Percentiles rank a stretch among this genome's conserved stretches.
Conservation (phyloP, 92 coral and sea anemone species). For the Desmophyllum pertusum region DNA sequence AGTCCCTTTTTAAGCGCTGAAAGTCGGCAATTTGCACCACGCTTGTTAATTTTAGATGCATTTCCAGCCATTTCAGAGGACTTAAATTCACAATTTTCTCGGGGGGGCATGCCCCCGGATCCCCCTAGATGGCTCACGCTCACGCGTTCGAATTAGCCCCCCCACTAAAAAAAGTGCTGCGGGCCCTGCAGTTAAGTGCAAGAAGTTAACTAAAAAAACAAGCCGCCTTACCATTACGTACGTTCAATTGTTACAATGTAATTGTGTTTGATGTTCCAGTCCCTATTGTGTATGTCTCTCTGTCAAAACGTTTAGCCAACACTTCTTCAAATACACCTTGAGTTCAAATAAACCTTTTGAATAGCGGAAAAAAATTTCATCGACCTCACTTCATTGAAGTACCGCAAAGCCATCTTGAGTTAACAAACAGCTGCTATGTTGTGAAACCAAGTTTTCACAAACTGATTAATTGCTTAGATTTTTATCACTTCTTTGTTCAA, state of each 20-base stretch:
- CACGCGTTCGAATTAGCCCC: too few relatives aligned
- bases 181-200: too few relatives aligned
- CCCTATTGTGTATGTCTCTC: not conserved
- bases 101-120: too few relatives aligned
- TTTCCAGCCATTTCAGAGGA: too few relatives aligned
- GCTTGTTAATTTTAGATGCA: too few relatives aligned
- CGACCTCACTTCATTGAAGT: not conserved
- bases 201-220: not conserved
- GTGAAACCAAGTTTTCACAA: not conserved
- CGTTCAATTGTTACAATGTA: not conserved
- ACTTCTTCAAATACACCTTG: not conserved
- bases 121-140: too few relatives aligned
- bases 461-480: not conserved
- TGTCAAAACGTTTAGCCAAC: not conserved
- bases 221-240: not conserved
- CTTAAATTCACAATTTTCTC: too few relatives aligned
- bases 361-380: not conserved
- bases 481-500: not conserved
- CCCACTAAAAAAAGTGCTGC: too few relatives aligned
- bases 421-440: constrained; percentile 20
- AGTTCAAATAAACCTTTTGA: not conserved
- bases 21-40: too few relatives aligned
- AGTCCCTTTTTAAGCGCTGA: too few relatives aligned
- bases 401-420: constrained; percentile 3
- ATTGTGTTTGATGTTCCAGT: not conserved